A percentile compares a stretch with the other conserved stretches of the same genome.
These are phyloP conservation scores for Melierax canorus DNA, from an alignment of 2,113 vertebrate species.

Conservation along the genomic window DNA sequence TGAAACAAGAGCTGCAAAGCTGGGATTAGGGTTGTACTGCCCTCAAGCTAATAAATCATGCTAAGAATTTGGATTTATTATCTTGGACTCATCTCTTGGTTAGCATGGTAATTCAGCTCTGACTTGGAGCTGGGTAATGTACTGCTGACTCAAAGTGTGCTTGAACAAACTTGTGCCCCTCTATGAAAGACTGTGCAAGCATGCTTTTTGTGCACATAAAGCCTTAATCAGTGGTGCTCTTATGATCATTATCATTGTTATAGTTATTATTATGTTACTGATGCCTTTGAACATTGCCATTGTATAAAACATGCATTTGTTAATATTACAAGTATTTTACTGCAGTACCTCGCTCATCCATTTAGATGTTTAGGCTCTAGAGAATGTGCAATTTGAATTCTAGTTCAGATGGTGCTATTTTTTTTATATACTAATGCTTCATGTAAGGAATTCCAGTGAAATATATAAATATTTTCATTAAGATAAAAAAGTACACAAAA, in stretches of 20 bases:
- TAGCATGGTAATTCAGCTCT: not conserved
- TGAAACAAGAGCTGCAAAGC: not conserved
- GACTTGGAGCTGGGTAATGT: not conserved
- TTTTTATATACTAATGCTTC: not conserved
- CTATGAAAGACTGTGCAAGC: not conserved
- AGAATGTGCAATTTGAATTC: not conserved
- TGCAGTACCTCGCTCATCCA: not conserved
- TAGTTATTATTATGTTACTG: not conserved
- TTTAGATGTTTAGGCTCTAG: not conserved
- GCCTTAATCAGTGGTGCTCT: not conserved
- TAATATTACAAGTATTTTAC: not conserved
- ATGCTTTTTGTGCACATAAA: not conserved
- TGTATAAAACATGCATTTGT: not conserved
- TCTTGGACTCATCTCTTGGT: not conserved
- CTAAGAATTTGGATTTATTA: not conserved
- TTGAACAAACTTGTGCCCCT: not conserved
- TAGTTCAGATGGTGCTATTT: not conserved
- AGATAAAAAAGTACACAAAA: not conserved
- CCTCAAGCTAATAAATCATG: not conserved
- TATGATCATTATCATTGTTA: not conserved
- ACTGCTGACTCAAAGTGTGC: not conserved
- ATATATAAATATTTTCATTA: not conserved
- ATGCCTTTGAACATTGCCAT: not conserved
- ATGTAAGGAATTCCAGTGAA: not conserved
- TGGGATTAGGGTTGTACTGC: not conserved